Evolutionary conservation across 2,113 vertebrate species (phyloP), one percentile per base, ranked within the genome.

Genomic region (Poeciliopsis occidentalis): DNA sequence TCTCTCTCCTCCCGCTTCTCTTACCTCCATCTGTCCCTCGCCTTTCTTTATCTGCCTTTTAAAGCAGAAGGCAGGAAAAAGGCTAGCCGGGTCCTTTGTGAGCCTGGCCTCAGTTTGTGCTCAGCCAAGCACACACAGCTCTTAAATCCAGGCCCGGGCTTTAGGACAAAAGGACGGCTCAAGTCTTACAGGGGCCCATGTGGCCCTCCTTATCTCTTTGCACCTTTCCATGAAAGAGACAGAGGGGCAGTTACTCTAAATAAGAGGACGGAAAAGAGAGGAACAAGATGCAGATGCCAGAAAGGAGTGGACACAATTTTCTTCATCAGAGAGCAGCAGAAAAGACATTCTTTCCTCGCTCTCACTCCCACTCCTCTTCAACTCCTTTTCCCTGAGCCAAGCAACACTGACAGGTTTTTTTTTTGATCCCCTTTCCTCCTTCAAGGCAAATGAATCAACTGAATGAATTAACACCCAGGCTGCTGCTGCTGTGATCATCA

Each of bases 381-480:
- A 79, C 82, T 75, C 78, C 78, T 71, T 81, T 87, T 87, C 87
- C 61, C 82, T 32, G 67, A 87, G 75, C 85, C 73, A 78, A 87
- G 86, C 90, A 84, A 85, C 85, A 83, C 79, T 67, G 63, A 37
- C 19, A 69, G 66, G 32, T 34, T 84, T 79, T 47, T 76, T 79
- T 60, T 79, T 77, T 61, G 3, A 77, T 85, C 67, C 71, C 41
- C 70, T 85, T 80, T 78, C 69, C 71, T 86, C 74, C 82, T 88
- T 85, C 64, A 79, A 89, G 86, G 89, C 71, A 12, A 88, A 89
- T 83, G 68, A 91, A 89, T 89, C 88, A 89, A 89, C 78, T 84
- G 84, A 91, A 89, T 85, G 87, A 89, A 91, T 91, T 92, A 91
- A 89, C 89, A 91, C 89, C 85, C 78, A 17, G 5, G 79, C 76